Percentiles rank a stretch among this genome's conserved stretches.
Conservation (phyloP, 1,140 invertebrate species). For the Callitettix versicolor region DNA sequence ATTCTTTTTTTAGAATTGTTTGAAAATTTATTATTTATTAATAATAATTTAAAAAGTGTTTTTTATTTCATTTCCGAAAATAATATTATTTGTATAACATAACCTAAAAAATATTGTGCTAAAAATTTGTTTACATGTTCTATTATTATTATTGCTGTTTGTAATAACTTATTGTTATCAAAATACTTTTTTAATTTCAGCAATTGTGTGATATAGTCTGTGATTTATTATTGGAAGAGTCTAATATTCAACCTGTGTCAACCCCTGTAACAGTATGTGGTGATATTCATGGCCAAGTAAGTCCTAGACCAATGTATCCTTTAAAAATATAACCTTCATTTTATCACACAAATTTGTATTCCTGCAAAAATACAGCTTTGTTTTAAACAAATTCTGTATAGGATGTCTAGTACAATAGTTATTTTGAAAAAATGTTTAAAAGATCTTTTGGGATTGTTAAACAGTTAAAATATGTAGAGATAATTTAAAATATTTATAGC, state of each 20-base stretch:
- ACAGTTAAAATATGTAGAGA: no score
- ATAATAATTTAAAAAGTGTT: neutral
- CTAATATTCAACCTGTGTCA: constrained; percentile 87
- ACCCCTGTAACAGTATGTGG: constrained; percentile 91
- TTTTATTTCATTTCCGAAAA: neutral
- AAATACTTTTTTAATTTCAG: constrained; percentile 34
- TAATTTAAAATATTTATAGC: no score
- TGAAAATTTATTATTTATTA: neutral
- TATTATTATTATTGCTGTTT: constrained; percentile 2
- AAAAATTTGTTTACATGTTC: neutral
- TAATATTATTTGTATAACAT: neutral
- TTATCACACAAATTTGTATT: no score
- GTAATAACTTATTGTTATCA: neutral
- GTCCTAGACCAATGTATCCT: no score
- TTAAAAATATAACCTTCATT: no score
- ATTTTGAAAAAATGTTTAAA: no score
- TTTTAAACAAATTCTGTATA: no score
- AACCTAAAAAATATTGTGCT: neutral
- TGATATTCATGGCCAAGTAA: constrained; percentile 89
- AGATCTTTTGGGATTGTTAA: no score
- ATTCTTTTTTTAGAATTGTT: no score
- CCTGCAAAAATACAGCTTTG: no score
- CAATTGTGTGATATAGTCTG: constrained; percentile 87
- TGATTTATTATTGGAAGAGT: constrained; percentile 82
- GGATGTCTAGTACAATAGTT: no score